A percentile compares a stretch with the other conserved stretches of the same genome.
phyloP scores from a whole-genome alignment of 2,888 invertebrate genomes.

The Lymantria dispar region DNA sequence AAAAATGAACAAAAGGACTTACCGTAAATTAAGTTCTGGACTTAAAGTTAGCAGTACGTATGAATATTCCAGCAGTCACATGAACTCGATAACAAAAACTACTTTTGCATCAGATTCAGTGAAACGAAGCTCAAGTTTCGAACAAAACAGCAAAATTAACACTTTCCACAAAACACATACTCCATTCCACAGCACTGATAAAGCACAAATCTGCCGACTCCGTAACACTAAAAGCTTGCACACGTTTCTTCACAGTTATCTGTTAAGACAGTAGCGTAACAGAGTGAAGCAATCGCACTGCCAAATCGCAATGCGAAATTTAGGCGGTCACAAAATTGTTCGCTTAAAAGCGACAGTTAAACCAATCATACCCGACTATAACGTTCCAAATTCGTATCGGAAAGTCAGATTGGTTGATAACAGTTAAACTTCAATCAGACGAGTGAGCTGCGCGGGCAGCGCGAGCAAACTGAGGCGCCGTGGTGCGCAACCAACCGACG shows the following conservation, averaged over 20 bases:
- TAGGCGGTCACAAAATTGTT: conserved; percentile 58
- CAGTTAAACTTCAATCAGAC: conserved; percentile 48
- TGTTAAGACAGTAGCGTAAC: conserved; percentile 67
- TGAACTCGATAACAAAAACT: conserved; percentile 65
- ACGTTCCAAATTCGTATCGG: conserved; percentile 71
- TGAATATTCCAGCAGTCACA: conserved; percentile 66
- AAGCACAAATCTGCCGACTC: conserved; percentile 65
- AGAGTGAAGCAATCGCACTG: conserved; percentile 69
- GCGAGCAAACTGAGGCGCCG: conserved; percentile 73
- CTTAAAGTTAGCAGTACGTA: conserved; percentile 62
- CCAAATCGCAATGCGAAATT: conserved; percentile 73
- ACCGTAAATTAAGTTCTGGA: conserved; percentile 69
- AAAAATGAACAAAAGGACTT: conserved; percentile 48
- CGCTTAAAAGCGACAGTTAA: conserved; percentile 69
- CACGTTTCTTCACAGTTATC: conserved; percentile 74
- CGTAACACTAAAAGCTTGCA: conserved; percentile 66
- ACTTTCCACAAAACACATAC: conserved; percentile 72
- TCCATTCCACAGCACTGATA: conserved; percentile 69
- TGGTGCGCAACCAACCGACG: conserved; percentile 62
- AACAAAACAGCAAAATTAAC: conserved; percentile 60
- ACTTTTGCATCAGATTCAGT: conserved; percentile 67
- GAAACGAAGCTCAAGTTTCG: conserved; percentile 62
- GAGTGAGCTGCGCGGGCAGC: conserved; percentile 77
- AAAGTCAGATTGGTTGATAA: conserved; percentile 43
- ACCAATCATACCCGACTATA: conserved; percentile 72